Conservation (phyloP, 2,113 vertebrate species). For the Glaucomys volans region DNA sequence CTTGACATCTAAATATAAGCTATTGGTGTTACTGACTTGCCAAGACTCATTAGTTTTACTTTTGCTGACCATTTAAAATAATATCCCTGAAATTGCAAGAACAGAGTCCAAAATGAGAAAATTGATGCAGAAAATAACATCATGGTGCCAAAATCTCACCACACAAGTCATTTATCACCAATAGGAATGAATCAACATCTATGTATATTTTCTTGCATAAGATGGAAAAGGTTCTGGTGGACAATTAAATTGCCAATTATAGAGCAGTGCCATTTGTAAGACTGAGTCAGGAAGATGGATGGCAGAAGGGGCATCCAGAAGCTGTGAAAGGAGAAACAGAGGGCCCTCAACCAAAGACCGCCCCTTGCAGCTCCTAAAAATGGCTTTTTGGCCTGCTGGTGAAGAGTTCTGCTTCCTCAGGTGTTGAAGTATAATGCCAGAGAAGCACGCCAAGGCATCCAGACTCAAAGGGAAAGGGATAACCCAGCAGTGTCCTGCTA, state of each 20-base stretch:
- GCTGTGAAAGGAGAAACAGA: not conserved
- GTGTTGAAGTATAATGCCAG: too few species aligned
- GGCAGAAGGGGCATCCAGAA: not conserved
- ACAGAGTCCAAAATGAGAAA: conserved; percentile 21
- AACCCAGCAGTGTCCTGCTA: not conserved
- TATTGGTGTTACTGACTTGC: conserved; percentile 8
- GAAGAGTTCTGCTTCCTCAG: too few species aligned
- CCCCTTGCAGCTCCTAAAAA: not conserved
- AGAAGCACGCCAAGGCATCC: too few species aligned
- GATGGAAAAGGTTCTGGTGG: not conserved
- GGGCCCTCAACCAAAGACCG: not conserved
- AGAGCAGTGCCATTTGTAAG: not conserved
- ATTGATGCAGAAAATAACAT: not conserved
- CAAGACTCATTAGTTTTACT: conserved; percentile 47
- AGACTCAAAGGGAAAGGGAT: not conserved
- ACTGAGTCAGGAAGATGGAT: not conserved
- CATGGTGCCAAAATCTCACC: not conserved
- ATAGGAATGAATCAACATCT: not conserved
- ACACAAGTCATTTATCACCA: conserved; percentile 21
- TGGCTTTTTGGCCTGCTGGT: not conserved
- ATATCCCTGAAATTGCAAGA: conserved; percentile 38
- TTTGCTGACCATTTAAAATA: conserved; percentile 60
- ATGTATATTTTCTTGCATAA: not conserved
- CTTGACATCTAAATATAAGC: conserved; percentile 38
- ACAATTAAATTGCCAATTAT: not conserved